These are phyloP conservation scores for Polyodon spathula DNA, from an alignment of 2,113 vertebrate genomes.

Conservation along the genomic window DNA sequence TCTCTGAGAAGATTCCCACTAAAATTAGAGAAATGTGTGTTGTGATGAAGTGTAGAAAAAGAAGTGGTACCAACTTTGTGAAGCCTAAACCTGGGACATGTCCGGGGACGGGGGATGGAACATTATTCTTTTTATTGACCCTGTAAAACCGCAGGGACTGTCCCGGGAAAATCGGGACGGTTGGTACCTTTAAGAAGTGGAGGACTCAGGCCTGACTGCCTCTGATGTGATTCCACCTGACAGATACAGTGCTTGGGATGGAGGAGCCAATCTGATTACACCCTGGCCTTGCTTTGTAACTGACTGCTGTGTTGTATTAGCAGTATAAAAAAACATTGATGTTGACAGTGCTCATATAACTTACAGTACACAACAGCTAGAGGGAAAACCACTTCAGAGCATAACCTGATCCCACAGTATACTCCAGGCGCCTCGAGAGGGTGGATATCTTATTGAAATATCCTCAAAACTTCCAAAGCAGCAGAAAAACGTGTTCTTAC, in stretches of 20 bases:
- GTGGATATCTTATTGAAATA: neutral
- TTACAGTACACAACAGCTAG: neutral
- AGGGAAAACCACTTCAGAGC: neutral
- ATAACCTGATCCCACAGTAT: neutral
- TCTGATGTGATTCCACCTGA: neutral
- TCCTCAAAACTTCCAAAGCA: neutral
- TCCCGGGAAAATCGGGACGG: too few species aligned
- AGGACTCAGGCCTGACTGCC: neutral
- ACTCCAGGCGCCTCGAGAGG: neutral
- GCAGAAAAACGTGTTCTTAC: neutral
- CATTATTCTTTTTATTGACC: too few species aligned
- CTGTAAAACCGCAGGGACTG: too few species aligned
- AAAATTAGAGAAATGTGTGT: too few species aligned
- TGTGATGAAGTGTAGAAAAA: too few species aligned
- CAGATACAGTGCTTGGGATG: neutral
- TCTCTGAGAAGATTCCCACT: too few species aligned
- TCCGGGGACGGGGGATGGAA: too few species aligned
- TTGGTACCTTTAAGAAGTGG: neutral
- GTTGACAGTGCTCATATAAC: neutral
- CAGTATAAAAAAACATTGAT: neutral
- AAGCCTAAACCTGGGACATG: too few species aligned
- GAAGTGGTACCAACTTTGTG: too few species aligned
- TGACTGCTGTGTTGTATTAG: neutral
- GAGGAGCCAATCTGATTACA: neutral
- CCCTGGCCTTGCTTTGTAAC: neutral